phyloP scores from a whole-genome alignment of 2,888 invertebrate genomes.

The Acanthopleura granulata region DNA sequence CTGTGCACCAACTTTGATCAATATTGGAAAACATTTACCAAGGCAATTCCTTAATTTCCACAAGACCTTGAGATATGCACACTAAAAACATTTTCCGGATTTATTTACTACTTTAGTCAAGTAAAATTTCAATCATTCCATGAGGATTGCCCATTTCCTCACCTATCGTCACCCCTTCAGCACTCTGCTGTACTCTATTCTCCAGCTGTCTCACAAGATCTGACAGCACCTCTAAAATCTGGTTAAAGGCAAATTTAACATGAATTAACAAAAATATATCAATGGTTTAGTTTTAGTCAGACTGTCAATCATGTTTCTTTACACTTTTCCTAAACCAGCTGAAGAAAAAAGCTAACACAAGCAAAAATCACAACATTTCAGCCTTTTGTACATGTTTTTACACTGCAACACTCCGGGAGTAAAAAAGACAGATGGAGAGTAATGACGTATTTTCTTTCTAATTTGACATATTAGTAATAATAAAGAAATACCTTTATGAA shows the following conservation, averaged over 20 bases:
- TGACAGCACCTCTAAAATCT: constrained; percentile 56
- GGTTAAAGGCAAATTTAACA: constrained; percentile 47
- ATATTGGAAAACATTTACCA: too few relatives aligned
- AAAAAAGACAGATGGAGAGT: neutral
- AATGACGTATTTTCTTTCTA: constrained; percentile 1
- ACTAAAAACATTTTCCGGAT: too few relatives aligned
- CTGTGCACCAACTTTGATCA: too few relatives aligned
- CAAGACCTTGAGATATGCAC: too few relatives aligned
- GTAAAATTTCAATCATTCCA: too few relatives aligned
- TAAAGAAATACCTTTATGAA: neutral
- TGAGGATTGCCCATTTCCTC: neutral
- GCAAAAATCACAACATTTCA: too few relatives aligned
- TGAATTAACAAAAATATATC: neutral
- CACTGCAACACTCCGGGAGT: neutral
- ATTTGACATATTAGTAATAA: neutral
- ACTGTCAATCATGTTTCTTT: neutral
- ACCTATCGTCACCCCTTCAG: constrained; percentile 49
- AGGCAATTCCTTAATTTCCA: too few relatives aligned
- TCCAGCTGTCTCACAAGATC: constrained; percentile 45
- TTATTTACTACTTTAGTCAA: too few relatives aligned
- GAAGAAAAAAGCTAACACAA: too few relatives aligned
- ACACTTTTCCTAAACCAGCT: too few relatives aligned
- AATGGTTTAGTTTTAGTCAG: too few relatives aligned
- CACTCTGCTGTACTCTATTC: constrained; percentile 44
- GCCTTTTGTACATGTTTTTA: too few relatives aligned